phyloP scores from a whole-genome alignment of 2,113 vertebrate genomes.

The Phalacrocorax aristotelis region DNA sequence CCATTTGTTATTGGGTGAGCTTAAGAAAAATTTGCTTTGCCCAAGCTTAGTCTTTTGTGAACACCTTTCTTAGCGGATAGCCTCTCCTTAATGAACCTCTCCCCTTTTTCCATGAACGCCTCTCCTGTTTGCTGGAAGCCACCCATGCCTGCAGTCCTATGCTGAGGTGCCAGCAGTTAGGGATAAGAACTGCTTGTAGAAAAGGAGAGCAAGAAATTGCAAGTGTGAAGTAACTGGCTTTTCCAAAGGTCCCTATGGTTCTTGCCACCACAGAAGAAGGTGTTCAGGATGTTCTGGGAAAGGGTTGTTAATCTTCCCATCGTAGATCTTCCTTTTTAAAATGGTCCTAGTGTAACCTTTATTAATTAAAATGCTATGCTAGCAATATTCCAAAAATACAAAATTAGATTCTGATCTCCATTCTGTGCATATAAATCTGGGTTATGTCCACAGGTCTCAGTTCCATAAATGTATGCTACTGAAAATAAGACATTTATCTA shows the following conservation, averaged over 20 bases:
- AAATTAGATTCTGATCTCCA: neutral
- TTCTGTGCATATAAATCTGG: neutral
- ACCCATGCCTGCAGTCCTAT: neutral
- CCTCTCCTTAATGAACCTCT: neutral
- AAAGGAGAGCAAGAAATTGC: neutral
- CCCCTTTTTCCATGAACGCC: neutral
- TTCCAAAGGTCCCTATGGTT: neutral
- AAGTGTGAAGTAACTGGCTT: neutral
- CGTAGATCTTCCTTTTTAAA: neutral
- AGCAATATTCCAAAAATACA: neutral
- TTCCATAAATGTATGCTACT: neutral
- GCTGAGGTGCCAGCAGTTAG: neutral
- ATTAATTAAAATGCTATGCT: neutral
- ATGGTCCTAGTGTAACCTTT: neutral
- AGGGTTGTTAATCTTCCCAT: neutral
- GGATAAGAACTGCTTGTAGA: neutral
- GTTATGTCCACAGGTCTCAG: neutral
- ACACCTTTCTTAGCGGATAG: neutral
- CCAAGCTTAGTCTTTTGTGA: neutral
- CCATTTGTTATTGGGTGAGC: neutral
- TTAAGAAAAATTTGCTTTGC: neutral
- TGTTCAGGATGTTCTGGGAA: neutral
- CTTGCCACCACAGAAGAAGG: neutral
- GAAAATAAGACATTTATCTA: neutral
- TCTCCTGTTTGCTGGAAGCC: neutral